phyloP scores from a whole-genome alignment of 2,113 vertebrate genomes.

The Tricholaema leucomelas region DNA sequence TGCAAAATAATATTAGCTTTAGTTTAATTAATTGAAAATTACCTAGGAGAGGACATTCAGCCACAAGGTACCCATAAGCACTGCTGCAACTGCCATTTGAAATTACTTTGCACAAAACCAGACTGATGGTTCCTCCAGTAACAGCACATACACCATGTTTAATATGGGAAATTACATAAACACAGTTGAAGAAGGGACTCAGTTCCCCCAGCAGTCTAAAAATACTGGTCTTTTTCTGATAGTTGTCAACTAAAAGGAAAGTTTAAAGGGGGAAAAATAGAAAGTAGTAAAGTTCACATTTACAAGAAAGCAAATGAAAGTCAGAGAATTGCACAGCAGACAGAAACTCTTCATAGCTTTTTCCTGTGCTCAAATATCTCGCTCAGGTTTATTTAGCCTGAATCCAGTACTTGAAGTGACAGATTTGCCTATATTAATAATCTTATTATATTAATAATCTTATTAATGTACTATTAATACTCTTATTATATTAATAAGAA shows the following conservation, averaged over 20 bases:
- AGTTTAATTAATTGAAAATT: not conserved
- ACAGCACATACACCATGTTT: not conserved
- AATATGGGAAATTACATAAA: not conserved
- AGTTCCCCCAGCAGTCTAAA: not conserved
- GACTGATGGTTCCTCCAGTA: not conserved
- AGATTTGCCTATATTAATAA: not conserved
- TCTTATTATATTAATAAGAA: not conserved
- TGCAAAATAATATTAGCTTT: not conserved
- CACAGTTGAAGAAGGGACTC: not conserved
- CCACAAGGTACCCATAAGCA: not conserved
- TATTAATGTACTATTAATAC: too few relatives aligned
- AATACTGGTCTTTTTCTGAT: not conserved
- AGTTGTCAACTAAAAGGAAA: not conserved
- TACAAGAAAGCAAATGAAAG: not conserved
- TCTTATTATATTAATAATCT: too few relatives aligned
- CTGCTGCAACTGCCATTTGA: not conserved
- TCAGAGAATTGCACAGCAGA: not conserved
- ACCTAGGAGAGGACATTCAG: not conserved
- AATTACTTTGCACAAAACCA: not conserved
- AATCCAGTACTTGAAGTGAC: not conserved
- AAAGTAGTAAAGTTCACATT: not conserved
- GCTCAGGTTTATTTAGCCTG: fast-evolving
- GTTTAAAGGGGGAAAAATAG: not conserved
- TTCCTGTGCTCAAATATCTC: not conserved
- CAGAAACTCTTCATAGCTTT: not conserved